phyloP scores from a whole-genome alignment of 2,113 vertebrate species.

The Mellivora capensis region DNA sequence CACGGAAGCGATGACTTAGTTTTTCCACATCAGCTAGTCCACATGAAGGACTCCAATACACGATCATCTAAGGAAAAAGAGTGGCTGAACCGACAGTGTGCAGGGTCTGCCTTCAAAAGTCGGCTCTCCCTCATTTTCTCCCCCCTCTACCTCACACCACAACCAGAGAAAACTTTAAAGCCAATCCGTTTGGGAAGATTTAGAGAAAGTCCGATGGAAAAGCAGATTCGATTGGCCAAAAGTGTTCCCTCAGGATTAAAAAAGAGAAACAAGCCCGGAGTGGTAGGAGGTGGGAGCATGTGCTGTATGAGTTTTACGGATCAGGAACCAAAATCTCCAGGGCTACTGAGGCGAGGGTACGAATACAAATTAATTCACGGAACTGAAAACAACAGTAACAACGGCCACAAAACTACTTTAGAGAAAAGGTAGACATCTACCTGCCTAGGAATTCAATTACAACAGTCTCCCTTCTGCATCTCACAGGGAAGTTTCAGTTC shows the following conservation, averaged over 20 bases:
- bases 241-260: slow-evolving; percentile 41
- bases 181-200: slow-evolving; percentile 27
- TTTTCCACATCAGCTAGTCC: not conserved
- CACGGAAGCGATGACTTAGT: not conserved
- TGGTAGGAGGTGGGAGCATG: not conserved
- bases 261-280: slow-evolving; percentile 25
- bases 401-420: slow-evolving; percentile 7
- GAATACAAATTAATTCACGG: slow-evolving; percentile 53
- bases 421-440: not conserved
- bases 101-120: not conserved
- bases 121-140: not conserved
- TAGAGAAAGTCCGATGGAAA: slow-evolving; percentile 29
- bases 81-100: not conserved
- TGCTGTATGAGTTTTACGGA: not conserved
- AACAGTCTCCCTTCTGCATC: slow-evolving; percentile 37
- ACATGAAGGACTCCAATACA: not conserved
- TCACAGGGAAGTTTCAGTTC: slow-evolving; percentile 21
- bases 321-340: slow-evolving; percentile 36
- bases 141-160: not conserved
- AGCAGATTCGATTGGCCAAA: slow-evolving; percentile 24
- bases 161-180: slow-evolving; percentile 17
- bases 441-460: not conserved
- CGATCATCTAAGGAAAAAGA: not conserved
- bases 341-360: not conserved
- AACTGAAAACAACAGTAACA: slow-evolving; percentile 12